phyloP scores from a whole-genome alignment of 1,140 invertebrate genomes.

The Hylyphantes graminicola region DNA sequence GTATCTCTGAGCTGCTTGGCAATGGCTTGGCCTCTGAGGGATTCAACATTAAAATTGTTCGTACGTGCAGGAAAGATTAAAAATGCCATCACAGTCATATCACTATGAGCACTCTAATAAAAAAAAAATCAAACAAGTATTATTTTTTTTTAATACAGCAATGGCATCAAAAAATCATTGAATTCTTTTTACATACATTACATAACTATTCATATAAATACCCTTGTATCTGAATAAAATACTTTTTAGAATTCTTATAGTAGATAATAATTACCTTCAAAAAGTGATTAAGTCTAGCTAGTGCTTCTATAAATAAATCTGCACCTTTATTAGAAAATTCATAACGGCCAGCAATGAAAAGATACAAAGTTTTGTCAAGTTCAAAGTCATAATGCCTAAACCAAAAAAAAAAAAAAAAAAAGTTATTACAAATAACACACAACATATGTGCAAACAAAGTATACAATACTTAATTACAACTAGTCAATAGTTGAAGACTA shows the following conservation, averaged over 20 bases:
- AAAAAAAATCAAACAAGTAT: conserved; percentile 18
- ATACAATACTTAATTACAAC: too few relatives aligned
- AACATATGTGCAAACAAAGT: neutral
- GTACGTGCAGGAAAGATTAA: conserved; percentile 97
- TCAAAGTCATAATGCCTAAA: conserved; percentile 97
- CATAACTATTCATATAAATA: too few relatives aligned
- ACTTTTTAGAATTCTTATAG: neutral
- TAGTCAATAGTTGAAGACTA: too few relatives aligned
- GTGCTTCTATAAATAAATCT: conserved; percentile 97
- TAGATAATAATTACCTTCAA: conserved; percentile 78
- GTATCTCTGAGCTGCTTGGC: conserved; percentile 97
- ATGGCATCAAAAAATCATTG: too few relatives aligned
- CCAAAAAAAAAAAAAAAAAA: too few relatives aligned
- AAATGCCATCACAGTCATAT: conserved; percentile 96
- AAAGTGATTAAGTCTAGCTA: conserved; percentile 96
- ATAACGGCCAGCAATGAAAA: conserved; percentile 98
- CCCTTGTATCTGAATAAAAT: too few relatives aligned
- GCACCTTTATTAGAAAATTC: conserved; percentile 99
- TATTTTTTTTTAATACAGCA: too few relatives aligned
- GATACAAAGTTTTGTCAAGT: conserved; percentile 98
- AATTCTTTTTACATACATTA: too few relatives aligned
- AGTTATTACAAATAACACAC: neutral
- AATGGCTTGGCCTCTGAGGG: conserved; percentile 94
- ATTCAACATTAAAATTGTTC: conserved; percentile 99
- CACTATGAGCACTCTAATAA: conserved; percentile 77